Evolutionary conservation across 2,797 vertebrate species (phyloP), one percentile per base, ranked within the genome.

Genomic region (Neolamprologus multifasciatus): DNA sequence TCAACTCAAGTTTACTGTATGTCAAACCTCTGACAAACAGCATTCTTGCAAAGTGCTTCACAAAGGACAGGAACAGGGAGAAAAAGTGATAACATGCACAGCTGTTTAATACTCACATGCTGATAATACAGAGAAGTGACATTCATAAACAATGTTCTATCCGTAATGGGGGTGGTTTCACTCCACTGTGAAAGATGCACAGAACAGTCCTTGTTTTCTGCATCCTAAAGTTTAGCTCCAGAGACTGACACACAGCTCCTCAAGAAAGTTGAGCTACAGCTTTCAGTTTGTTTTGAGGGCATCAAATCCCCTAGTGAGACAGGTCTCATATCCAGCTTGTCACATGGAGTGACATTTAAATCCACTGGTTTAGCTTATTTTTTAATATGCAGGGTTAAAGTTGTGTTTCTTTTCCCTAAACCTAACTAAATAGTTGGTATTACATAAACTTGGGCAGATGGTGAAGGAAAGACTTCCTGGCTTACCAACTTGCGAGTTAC

Each of bases 1-100:
- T 92, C 82, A 78, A 83, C 79, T 90, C 78, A 40, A 89, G 84
- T 91, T 86, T 86, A 92, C 81, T 54, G 87, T 90, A 82, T 79
- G 80, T 86, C 87, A 86, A 86, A 78, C 51, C 69, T 52, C n/a
- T 74, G 84, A 91, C 86, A 83, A 92, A 88, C 84, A 80, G 59
- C 50, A 43, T 5, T 67, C 82, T 84, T 2, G 5, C 57, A 78
- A 52, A 50, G 59, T 48, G 84, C 29, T 40, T 79, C 14, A 77
- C 52, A 51, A 38, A 79, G 67, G 78, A 83, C 19, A 17, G 2
- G 2, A 74, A 67, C 29, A 13, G 23, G 21, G 16, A 21, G 26
- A 64, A 52, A 45, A 69, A 51, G 40, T 29, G 55, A 62, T 59
- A 69, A 52, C 33, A 76, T 4, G 21, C 2, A 50, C 1, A 5